Conservation (phyloP, 2,113 vertebrate genomes). For the Elephantulus edwardii region DNA sequence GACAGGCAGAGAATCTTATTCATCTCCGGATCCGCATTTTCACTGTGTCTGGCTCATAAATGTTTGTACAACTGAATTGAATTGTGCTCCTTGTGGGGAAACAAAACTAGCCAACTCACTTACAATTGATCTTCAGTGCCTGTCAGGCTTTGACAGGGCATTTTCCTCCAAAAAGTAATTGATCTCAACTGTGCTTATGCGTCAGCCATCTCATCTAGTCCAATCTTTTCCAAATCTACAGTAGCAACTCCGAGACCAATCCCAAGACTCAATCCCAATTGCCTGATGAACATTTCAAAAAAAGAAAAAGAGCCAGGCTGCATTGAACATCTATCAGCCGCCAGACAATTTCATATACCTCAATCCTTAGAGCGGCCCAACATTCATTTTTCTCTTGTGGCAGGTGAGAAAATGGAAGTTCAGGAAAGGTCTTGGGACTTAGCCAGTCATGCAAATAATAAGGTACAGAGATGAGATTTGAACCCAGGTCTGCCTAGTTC, state of each 20-base stretch:
- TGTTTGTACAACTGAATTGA: slow-evolving; percentile 39
- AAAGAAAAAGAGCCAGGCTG: background rate
- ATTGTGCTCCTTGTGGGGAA: slow-evolving; percentile 25
- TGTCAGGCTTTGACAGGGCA: background rate
- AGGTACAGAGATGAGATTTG: background rate
- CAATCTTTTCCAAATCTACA: background rate
- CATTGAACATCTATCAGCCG: background rate
- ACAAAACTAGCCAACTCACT: background rate
- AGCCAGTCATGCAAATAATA: background rate
- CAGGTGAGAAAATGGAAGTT: background rate
- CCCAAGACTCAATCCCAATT: background rate
- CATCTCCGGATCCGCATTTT: background rate
- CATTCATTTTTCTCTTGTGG: background rate
- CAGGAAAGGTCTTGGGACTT: background rate
- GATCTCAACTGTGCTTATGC: background rate
- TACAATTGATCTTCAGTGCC: slow-evolving; percentile 34
- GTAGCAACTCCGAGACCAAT: background rate
- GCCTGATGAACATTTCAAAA: background rate
- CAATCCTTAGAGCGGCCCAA: background rate
- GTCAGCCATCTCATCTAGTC: background rate
- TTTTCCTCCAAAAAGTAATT: slow-evolving; percentile 29
- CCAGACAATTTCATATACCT: background rate
- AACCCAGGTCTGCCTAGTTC: background rate
- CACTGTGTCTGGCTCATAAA: background rate
- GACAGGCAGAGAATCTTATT: background rate